A percentile compares a stretch with the other conserved stretches of the same genome.
phyloP scores from a whole-genome alignment of 1,140 invertebrate species.

The Pomacea maculata region DNA sequence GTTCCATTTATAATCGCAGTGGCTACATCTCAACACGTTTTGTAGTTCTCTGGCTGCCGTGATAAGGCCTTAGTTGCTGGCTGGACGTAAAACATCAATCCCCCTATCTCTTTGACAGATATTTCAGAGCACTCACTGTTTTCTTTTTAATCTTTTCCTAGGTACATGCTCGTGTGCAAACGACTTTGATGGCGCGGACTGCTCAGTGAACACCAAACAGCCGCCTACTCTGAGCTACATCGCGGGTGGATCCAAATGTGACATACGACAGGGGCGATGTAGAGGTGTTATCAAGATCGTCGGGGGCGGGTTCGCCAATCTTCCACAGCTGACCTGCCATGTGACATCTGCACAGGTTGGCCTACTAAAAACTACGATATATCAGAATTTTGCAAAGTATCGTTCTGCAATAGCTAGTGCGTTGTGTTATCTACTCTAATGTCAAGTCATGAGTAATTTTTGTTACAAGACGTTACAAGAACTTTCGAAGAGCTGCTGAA shows the following conservation, averaged over 20 bases:
- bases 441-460: too few relatives aligned
- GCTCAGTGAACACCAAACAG: slow-evolving; percentile 27
- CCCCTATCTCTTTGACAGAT: too few relatives aligned
- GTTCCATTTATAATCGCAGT: too few relatives aligned
- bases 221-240: slow-evolving; percentile 27
- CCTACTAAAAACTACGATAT: background rate
- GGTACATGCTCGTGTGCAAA: slow-evolving; percentile 37
- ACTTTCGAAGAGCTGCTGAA: too few relatives aligned
- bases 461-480: too few relatives aligned
- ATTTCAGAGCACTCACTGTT: background rate
- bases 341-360: slow-evolving; percentile 9
- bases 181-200: slow-evolving; percentile 36
- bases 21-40: too few relatives aligned
- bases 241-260: slow-evolving; percentile 23
- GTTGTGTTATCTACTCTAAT: too few relatives aligned
- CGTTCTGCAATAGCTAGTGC: too few relatives aligned
- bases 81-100: too few relatives aligned
- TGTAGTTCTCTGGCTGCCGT: too few relatives aligned
- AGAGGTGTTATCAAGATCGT: background rate
- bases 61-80: too few relatives aligned
- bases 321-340: slow-evolving; percentile 18
- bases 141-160: slow-evolving; percentile 10
- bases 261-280: slow-evolving; percentile 17
- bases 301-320: slow-evolving; percentile 25
- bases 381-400: too few relatives aligned